These are phyloP conservation scores for Sebastolobus altivelis DNA, from an alignment of 2,797 vertebrate species.

Conservation along the genomic window DNA sequence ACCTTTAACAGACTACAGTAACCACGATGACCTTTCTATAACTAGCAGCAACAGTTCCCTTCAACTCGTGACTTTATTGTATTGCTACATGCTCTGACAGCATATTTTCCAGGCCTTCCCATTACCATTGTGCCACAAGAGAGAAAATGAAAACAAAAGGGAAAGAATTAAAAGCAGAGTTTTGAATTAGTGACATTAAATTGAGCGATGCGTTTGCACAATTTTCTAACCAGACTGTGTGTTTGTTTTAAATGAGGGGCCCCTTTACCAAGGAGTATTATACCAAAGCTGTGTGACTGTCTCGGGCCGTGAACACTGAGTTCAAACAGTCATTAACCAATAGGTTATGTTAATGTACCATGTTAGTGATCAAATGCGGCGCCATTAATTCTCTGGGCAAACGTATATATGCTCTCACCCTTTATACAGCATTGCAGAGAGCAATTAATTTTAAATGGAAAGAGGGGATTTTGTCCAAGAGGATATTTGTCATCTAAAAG, in stretches of 20 bases:
- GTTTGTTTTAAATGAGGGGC: conserved; percentile 61
- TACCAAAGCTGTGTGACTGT: conserved; percentile 51
- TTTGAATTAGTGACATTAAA: conserved; percentile 57
- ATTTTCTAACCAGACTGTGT: conserved; percentile 41
- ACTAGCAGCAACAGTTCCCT: conserved; percentile 20
- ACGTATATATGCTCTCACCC: background rate
- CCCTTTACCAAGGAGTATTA: conserved; percentile 15
- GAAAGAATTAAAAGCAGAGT: conserved; percentile 36
- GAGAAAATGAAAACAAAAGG: conserved; percentile 59
- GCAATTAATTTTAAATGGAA: conserved; percentile 35
- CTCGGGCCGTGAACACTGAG: conserved; percentile 47
- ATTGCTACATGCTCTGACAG: conserved; percentile 11
- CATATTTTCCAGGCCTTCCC: conserved; percentile 23
- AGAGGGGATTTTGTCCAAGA: background rate
- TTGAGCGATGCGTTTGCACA: conserved; percentile 53
- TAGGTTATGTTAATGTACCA: conserved; percentile 61
- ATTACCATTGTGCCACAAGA: conserved; percentile 41
- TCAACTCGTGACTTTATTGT: conserved; percentile 6
- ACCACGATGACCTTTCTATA: background rate
- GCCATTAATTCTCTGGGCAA: conserved; percentile 26
- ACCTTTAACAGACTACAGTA: conserved; percentile 5
- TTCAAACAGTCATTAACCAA: conserved; percentile 67
- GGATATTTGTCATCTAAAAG: background rate
- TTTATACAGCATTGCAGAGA: background rate
- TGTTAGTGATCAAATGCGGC: conserved; percentile 53